These are phyloP conservation scores for Agapornis canus DNA, from an alignment of 2,797 vertebrate species.

Conservation along the genomic window DNA sequence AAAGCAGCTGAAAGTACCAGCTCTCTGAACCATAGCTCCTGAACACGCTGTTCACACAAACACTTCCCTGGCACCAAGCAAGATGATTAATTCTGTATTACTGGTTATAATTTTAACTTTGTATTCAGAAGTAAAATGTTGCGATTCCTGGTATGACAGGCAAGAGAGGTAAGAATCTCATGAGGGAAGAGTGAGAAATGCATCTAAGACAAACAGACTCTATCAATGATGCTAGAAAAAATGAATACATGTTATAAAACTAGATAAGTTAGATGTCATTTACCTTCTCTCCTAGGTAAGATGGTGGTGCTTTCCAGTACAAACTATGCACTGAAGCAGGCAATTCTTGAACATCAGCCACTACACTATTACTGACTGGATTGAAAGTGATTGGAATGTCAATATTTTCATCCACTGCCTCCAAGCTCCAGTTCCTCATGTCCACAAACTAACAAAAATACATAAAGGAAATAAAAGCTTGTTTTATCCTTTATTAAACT, in stretches of 20 bases:
- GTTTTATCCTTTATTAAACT: not conserved
- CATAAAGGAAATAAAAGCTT: not conserved
- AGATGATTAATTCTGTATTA: not conserved
- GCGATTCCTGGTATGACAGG: not conserved
- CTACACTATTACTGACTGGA: conserved; percentile 85
- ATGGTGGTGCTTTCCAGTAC: conserved; percentile 88
- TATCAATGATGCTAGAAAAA: not conserved
- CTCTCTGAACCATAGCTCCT: not conserved
- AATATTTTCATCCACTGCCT: conserved; percentile 72
- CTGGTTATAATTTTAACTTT: not conserved
- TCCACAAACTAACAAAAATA: conserved; percentile 83
- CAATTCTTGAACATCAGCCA: conserved; percentile 92
- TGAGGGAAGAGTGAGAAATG: not conserved
- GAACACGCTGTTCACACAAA: not conserved
- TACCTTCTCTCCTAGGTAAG: conserved; percentile 92
- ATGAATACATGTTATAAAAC: not conserved
- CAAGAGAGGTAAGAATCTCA: not conserved
- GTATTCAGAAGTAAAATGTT: not conserved
- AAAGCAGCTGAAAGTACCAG: not conserved
- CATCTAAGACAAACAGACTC: not conserved
- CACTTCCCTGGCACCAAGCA: not conserved
- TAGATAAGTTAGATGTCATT: not conserved
- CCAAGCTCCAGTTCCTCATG: conserved; percentile 88
- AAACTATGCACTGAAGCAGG: conserved; percentile 77
- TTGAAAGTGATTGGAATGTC: conserved; percentile 86